Base-by-base conservation (phyloP, 1,140 invertebrate species). In the Gonioctena quinquepunctata region DNA sequence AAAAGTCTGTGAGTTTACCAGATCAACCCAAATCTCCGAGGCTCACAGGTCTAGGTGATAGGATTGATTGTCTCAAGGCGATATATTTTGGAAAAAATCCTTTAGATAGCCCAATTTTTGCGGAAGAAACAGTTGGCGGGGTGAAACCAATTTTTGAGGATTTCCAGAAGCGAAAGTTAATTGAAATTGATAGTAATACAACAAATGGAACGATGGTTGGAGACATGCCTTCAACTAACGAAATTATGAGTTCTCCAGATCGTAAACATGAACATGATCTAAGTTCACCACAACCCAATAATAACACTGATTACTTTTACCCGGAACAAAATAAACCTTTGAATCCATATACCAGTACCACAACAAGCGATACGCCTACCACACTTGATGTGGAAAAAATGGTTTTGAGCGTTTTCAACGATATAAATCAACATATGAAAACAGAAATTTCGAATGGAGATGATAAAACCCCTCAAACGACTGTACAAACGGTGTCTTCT, bases 61-160 rank as follows among this genome's bases (percentile, higher is more conserved):
- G 89, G 83, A 88, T 93, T n/a, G 88, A 91, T 70, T 93, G 92
- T 77, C 88, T 90, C 18, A 91, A 90, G 81, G 83, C 83, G 2
- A 91, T 91, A 83, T 92, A 89, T 83, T 93, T 93, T 76, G 92
- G 90, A 48, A 81, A 86, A 52, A 87, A 92, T 81, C 92, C 91
- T 2, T 81, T 93, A 60, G 91, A 93, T 73, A 93, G 88, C 85
- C 92, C 92, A 0, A 84, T 93, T 69, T 93, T 93, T 79, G 81
- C 86, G 61, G 91, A 93, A 82, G 83, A 86, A 67, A 64, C 63
- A 8, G 68, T 82, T 16, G 77, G 56, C 13, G 64, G 61, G 5
- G 73, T 77, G 1, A 52, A 72, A 67, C 70, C 77, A 7, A 60
- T 80, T 25, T 80, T 80, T 65, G 60, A 71, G 28, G 69, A 70